Percentiles rank a stretch among this genome's conserved stretches.
Conservation (phyloP, 2,797 vertebrate species). For the Chiloscyllium punctatum region DNA sequence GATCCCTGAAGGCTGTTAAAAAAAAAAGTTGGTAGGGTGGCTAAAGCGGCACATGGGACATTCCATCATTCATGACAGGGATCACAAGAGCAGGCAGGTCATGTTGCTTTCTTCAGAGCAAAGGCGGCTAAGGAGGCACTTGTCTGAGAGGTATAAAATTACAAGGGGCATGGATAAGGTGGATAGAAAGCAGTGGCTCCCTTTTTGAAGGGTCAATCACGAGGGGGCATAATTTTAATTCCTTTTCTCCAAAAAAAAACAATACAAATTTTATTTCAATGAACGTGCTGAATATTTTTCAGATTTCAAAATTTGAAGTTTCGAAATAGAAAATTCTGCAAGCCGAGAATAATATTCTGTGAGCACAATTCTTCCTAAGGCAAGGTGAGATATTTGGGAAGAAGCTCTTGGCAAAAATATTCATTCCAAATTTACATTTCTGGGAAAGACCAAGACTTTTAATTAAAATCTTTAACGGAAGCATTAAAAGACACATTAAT, state of each 20-base stretch:
- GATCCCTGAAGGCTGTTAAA: too few species aligned
- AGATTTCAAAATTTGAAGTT: background rate
- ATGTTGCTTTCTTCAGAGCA: too few species aligned
- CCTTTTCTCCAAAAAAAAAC: background rate
- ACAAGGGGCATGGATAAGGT: too few species aligned
- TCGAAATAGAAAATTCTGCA: background rate
- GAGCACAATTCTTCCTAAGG: background rate
- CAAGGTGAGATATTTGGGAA: background rate
- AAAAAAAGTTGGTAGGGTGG: too few species aligned
- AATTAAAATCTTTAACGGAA: background rate
- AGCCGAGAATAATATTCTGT: background rate
- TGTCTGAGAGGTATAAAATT: too few species aligned
- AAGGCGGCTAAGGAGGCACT: too few species aligned
- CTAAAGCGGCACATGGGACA: too few species aligned
- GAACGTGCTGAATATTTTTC: background rate
- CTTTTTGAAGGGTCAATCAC: too few species aligned
- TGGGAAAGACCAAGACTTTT: background rate
- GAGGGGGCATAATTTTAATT: too few species aligned
- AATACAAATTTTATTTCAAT: background rate
- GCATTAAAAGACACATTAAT: background rate
- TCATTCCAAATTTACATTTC: background rate
- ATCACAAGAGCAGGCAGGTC: too few species aligned
- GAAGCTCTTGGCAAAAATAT: background rate
- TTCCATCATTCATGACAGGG: too few species aligned
- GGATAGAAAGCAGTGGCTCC: too few species aligned